phyloP scores from a whole-genome alignment of 2,113 vertebrate species.

The Gasterosteus nipponicus region DNA sequence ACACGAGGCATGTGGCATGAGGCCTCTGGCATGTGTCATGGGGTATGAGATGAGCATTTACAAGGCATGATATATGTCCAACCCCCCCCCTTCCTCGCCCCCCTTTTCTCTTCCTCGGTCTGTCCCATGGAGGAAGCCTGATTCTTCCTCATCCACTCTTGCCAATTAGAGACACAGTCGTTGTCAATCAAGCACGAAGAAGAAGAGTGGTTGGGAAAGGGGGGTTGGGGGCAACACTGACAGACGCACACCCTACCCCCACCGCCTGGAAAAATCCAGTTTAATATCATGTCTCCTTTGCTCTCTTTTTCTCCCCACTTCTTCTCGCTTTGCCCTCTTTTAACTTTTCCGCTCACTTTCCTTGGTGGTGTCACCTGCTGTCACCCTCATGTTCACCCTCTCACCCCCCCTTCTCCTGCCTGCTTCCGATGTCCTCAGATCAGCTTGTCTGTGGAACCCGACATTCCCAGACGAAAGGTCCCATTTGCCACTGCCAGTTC shows the following conservation, averaged over 20 bases:
- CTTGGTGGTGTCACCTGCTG: not conserved
- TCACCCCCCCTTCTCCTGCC: not conserved
- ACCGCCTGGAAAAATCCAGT: constrained; percentile 36
- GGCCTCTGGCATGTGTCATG: not conserved
- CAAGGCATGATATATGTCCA: too few relatives aligned
- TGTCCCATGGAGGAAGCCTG: constrained; percentile 66
- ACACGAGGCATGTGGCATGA: too few relatives aligned
- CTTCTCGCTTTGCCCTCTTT: not conserved
- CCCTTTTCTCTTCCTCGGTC: constrained; percentile 40
- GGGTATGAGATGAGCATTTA: not conserved
- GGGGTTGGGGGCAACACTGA: constrained; percentile 63
- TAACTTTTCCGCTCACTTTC: constrained; percentile 47
- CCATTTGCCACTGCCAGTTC: constrained; percentile 36
- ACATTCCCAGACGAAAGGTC: constrained; percentile 41
- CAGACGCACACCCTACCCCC: constrained; percentile 40
- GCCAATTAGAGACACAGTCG: constrained; percentile 74
- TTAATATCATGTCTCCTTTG: constrained; percentile 56
- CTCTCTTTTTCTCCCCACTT: constrained; percentile 5
- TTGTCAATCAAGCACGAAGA: constrained; percentile 71
- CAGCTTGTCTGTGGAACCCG: constrained; percentile 28
- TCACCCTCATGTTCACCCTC: constrained; percentile 28
- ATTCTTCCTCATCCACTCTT: constrained; percentile 65
- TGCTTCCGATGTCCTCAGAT: constrained; percentile 6
- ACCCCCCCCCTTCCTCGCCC: constrained; percentile 20
- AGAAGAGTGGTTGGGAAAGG: constrained; percentile 45